Base-by-base conservation (phyloP, 2,888 invertebrate genomes). In the Aphelenchoides bicaudatus region DNA sequence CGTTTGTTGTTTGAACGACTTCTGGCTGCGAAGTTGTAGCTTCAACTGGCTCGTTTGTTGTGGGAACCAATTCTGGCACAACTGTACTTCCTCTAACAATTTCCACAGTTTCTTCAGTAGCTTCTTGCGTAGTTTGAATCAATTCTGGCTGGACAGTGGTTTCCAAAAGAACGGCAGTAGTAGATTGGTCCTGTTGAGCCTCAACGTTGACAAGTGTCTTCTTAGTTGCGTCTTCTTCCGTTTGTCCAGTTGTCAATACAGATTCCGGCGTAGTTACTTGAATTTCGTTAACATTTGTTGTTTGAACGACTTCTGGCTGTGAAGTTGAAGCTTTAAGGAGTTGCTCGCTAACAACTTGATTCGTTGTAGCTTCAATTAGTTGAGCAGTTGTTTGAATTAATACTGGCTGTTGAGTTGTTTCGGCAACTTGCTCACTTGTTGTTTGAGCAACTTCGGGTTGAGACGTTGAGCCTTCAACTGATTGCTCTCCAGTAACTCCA, bases 11-110 rank as follows among this genome's bases (percentile, higher is more conserved):
- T n/a, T 51, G 19, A 8, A 19, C 56, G 21, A 59, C 56, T 13
- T 25, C 59, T 6, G 59, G 23, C 13, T 38, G 21, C 25, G 43
- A 19, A 61, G 60, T 37, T 25, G 56, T 53, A 19, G 63, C 27
- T 25, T 60, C 30, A n/a, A 37, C 47, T 16, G 29, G 48, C 21
- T n/a, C 43, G 10, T 8, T 43, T 19, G 43, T 43, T 6, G 43
- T 43, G 10, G 43, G 10, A 10, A 21, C 25, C 43, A 43, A 43
- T 43, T 43, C n/a, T n/a, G n/a, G n/a, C n/a, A n/a, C n/a, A n/a
- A n/a, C n/a, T n/a, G n/a, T n/a, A n/a, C n/a, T n/a, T n/a, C n/a
- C n/a, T n/a, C n/a, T n/a, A n/a, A n/a, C n/a, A n/a, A n/a, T n/a
- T n/a, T n/a, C n/a, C n/a, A n/a, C n/a, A n/a, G n/a, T n/a, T n/a